Evolutionary conservation across 2,113 vertebrate genomes (phyloP).

Genomic region (Fregetta grallaria): DNA sequence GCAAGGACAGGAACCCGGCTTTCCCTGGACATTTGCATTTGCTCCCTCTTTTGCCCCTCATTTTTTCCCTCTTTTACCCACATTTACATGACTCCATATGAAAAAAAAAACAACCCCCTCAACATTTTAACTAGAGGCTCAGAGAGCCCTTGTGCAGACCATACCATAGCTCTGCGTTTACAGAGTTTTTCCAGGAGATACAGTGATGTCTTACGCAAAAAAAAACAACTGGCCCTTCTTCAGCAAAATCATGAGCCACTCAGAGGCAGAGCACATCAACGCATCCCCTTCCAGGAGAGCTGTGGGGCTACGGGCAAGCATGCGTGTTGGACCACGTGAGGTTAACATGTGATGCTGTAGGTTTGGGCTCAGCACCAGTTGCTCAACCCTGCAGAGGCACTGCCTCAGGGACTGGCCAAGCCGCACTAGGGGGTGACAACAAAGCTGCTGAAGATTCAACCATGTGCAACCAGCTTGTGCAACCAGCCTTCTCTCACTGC

Average conservation of each 20-base stretch:
- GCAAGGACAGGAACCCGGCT: neutral
- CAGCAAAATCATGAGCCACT: neutral
- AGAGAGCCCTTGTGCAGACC: neutral
- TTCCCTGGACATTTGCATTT: neutral
- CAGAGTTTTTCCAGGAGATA: neutral
- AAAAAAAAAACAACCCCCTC: rapidly evolving
- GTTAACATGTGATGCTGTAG: too few relatives aligned
- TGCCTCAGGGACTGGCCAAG: neutral
- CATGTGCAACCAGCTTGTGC: neutral
- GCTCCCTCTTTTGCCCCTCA: neutral
- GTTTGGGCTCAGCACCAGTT: neutral
- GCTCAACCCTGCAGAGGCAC: rapidly evolving
- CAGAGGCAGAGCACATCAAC: neutral
- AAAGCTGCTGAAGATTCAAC: neutral
- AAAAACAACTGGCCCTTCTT: neutral
- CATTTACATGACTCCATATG: neutral
- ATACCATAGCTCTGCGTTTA: neutral
- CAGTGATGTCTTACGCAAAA: neutral
- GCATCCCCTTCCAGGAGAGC: neutral
- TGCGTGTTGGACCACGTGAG: neutral
- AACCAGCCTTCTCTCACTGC: neutral
- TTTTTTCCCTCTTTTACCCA: neutral
- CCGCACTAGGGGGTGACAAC: neutral
- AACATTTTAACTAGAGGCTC: neutral
- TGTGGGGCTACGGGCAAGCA: rapidly evolving